phyloP scores from a whole-genome alignment of 92 coral and sea anemone genomes.

The Bergia sp. region DNA sequence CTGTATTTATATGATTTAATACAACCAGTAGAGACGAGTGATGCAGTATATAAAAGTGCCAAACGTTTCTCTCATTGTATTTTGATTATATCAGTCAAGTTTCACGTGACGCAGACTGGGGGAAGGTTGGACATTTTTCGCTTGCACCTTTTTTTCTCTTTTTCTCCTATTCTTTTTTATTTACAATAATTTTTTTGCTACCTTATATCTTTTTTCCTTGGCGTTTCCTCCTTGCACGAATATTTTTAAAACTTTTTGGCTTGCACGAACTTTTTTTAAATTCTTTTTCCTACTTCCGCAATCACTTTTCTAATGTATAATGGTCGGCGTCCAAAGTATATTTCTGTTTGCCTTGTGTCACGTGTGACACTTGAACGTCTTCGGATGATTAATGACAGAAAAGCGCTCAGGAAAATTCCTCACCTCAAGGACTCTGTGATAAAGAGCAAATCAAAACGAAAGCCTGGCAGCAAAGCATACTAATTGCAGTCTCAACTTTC shows the following conservation, averaged over 20 bases:
- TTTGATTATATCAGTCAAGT: not conserved
- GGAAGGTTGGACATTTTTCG: too few species aligned
- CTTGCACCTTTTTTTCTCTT: too few species aligned
- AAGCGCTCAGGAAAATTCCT: not conserved
- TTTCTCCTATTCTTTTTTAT: too few species aligned
- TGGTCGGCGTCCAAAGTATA: too few species aligned
- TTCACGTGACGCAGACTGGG: not conserved
- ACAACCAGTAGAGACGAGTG: not conserved
- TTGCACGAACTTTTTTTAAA: too few species aligned
- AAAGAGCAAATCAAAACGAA: slow-evolving; percentile 2
- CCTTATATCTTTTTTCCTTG: too few species aligned
- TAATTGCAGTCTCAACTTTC: not conserved
- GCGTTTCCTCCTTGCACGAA: too few species aligned
- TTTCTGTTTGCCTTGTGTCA: not conserved
- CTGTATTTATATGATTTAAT: too few species aligned
- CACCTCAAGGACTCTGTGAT: not conserved
- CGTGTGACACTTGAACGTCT: not conserved
- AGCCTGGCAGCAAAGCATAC: not conserved
- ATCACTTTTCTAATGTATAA: too few species aligned
- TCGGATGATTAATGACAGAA: not conserved
- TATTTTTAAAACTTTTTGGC: too few species aligned
- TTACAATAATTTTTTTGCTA: too few species aligned
- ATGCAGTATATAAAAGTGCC: not conserved
- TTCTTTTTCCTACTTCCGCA: too few species aligned
- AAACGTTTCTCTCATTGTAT: not conserved